Evolutionary conservation across 1,140 invertebrate genomes (phyloP).

Genomic region (Antheraea mylitta): DNA sequence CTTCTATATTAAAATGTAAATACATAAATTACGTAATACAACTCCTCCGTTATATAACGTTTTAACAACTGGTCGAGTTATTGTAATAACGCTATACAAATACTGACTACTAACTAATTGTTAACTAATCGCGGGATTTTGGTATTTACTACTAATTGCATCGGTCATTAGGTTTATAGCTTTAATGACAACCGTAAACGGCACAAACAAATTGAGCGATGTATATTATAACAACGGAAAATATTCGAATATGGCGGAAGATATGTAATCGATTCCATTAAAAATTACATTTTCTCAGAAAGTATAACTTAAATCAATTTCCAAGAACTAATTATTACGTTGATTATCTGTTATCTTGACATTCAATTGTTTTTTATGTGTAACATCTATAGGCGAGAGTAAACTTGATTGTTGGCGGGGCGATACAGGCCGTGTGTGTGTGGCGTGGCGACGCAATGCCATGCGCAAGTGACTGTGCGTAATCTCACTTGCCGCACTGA

Average conservation of each 20-base stretch:
- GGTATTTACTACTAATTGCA: slow-evolving; percentile 41
- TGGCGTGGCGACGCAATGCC: no score
- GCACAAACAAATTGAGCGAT: no score
- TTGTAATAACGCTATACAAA: slow-evolving; percentile 22
- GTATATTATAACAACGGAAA: slow-evolving; percentile 31
- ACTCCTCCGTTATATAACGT: slow-evolving; percentile 15
- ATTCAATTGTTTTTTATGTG: background rate
- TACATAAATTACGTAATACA: slow-evolving; percentile 5
- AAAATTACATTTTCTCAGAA: background rate
- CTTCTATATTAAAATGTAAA: background rate
- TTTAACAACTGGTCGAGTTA: slow-evolving; percentile 15
- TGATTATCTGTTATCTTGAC: background rate
- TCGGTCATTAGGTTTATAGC: slow-evolving; percentile 22
- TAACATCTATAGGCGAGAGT: no score
- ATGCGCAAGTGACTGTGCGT: no score
- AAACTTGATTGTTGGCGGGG: no score
- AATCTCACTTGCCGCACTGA: no score
- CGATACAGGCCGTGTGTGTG: no score
- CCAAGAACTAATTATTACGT: background rate
- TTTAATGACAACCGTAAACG: slow-evolving; percentile 28
- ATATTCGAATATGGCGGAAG: background rate
- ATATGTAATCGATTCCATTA: background rate
- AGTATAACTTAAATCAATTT: background rate
- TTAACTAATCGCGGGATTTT: slow-evolving; percentile 29
- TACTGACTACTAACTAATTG: slow-evolving; percentile 33